Percentiles rank a stretch among this genome's conserved stretches.
Conservation (phyloP, 2,797 vertebrate genomes). For the Austrolebias charrua region DNA sequence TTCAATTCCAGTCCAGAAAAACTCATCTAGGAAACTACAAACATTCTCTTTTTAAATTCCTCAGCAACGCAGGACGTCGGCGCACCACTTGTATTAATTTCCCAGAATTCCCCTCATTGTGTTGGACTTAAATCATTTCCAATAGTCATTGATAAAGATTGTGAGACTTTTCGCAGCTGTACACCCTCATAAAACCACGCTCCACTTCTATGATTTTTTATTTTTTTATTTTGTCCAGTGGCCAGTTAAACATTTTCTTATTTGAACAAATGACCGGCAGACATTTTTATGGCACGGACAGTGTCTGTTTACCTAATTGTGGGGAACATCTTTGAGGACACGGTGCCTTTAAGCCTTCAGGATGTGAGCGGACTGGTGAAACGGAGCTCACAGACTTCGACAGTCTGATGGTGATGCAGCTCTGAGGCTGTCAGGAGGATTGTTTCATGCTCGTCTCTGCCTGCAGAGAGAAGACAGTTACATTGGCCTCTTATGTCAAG, state of each 20-base stretch:
- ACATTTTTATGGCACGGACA: background rate
- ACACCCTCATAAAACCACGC: background rate
- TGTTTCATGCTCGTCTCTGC: conserved; percentile 47
- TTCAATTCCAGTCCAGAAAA: too few species aligned
- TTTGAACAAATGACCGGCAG: conserved; percentile 12
- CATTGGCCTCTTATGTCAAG: conserved; percentile 34
- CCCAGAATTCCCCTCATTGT: too few species aligned
- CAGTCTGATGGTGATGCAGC: conserved; percentile 31
- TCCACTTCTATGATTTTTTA: too few species aligned
- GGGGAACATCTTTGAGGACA: conserved; percentile 4
- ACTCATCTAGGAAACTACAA: too few species aligned
- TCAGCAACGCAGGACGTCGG: too few species aligned
- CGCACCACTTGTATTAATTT: too few species aligned
- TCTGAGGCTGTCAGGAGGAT: conserved; percentile 44
- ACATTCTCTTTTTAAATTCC: too few species aligned
- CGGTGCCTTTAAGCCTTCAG: conserved; percentile 23
- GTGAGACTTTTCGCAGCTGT: background rate
- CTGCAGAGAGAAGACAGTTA: conserved; percentile 43
- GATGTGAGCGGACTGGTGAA: conserved; percentile 39
- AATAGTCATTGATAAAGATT: background rate
- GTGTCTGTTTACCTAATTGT: conserved; percentile 4
- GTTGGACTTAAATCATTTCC: too few species aligned
- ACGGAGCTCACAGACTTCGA: conserved; percentile 38
- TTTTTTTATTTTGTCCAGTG: conserved; percentile 6
- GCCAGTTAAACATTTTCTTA: conserved; percentile 5